Evolutionary conservation across 2,888 invertebrate species (phyloP), one percentile per base, ranked within the genome.

Genomic region (Drosophila prolongata): DNA sequence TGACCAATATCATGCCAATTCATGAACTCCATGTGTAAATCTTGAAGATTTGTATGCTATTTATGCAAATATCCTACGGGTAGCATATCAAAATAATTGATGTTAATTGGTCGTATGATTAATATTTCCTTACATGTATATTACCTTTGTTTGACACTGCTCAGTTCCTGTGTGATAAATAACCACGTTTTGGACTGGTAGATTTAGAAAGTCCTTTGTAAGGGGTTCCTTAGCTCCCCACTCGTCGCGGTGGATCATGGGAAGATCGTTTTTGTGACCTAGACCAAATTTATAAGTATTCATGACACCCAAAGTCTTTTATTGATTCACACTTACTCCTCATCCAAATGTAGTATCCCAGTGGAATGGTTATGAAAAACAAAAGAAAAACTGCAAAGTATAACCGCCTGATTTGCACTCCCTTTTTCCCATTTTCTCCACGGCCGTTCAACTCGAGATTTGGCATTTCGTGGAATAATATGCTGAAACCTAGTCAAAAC

Each of bases 171-270:
- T 30, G 16, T 50, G 27, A 30, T 50, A 16, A 8, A 57, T 49
- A 50, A 57, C 13, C 3, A 57, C 30, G 9, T 38, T 38, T n/a
- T 16, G 1, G 2, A 27, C 16, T 30, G 50, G 57, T 10, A 30
- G 27, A 16, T 27, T 10, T 1, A 49, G 38, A n/a, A n/a, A 38
- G 3, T 6, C 6, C 5, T 6, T 16, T 4, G 13, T 6, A 16
- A n/a, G 4, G 27, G 57, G 50, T 1, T 27, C 13, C 38, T 16
- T 10, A 16, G 50, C 50, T 10, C 49, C 50, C 57, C 57, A 57
- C 4, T 57, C 27, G 1, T 16, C 9, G 6, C 57, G 58, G 1
- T 34, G 24, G 13, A 66, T 35, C 46, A 56, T 56, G 1, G 8
- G 11, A 2, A 56, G 37, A 47, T 49, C 49, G 2, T 47, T 27